These are phyloP conservation scores for Eupithecia pulchellata DNA, from an alignment of 2,888 invertebrate genomes.

Conservation along the genomic window DNA sequence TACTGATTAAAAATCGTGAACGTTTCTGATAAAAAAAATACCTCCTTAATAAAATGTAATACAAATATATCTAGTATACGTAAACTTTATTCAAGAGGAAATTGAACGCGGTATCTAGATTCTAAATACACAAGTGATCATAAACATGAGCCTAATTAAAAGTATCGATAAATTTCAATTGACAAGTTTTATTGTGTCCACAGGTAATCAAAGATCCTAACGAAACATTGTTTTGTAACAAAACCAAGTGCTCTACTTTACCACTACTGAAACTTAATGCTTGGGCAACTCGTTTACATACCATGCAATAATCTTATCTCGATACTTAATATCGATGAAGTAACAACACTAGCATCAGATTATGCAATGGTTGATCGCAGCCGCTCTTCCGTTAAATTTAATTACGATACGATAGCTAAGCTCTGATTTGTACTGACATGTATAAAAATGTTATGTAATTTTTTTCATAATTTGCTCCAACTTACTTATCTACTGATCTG, in stretches of 20 bases:
- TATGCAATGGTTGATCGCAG: constrained; percentile 62
- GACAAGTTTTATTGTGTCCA: neutral
- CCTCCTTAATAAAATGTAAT: neutral
- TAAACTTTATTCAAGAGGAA: too few species aligned
- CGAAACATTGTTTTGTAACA: constrained; percentile 9
- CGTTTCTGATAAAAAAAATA: neutral
- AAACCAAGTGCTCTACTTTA: constrained; percentile 12
- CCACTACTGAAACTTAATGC: constrained; percentile 33
- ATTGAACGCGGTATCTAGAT: too few species aligned
- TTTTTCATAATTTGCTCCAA: neutral
- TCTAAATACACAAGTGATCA: too few species aligned
- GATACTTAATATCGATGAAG: constrained; percentile 64
- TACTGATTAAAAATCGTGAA: neutral
- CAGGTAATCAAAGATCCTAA: neutral
- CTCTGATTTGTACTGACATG: constrained; percentile 46
- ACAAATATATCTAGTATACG: neutral
- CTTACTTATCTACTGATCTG: neutral
- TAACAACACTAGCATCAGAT: constrained; percentile 65
- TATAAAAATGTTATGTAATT: constrained; percentile 41
- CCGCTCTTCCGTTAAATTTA: constrained; percentile 78
- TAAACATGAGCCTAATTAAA: too few species aligned
- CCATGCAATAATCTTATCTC: constrained; percentile 58
- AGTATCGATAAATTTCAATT: neutral
- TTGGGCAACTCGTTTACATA: constrained; percentile 63
- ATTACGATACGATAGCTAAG: constrained; percentile 61